phyloP scores from a whole-genome alignment of 2,797 vertebrate genomes.

The Danio tinwini region DNA sequence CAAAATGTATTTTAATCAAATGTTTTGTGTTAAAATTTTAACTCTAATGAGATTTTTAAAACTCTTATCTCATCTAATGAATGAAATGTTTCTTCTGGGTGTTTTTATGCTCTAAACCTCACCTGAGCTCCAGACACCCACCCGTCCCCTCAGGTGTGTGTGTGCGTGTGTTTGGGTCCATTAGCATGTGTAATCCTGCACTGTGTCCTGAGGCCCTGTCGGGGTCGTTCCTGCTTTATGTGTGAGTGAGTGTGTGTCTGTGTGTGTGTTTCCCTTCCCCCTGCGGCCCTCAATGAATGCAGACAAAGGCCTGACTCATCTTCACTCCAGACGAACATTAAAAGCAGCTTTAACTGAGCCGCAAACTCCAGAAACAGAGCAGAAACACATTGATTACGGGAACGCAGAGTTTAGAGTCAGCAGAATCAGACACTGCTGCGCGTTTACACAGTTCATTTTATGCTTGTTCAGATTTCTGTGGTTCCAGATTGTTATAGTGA shows the following conservation, averaged over 20 bases:
- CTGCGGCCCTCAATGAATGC: conserved; percentile 46
- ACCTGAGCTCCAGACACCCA: not conserved
- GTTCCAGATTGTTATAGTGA: not conserved
- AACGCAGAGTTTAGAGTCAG: not conserved
- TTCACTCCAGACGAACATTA: conserved; percentile 44
- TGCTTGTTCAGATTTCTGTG: not conserved
- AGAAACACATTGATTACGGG: not conserved
- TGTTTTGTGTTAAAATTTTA: not conserved
- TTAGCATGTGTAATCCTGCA: conserved; percentile 50
- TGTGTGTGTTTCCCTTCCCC: conserved; percentile 11
- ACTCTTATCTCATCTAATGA: not conserved
- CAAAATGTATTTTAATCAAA: not conserved
- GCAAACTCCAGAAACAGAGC: conserved; percentile 15
- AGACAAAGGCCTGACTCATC: conserved; percentile 63
- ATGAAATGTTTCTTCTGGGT: not conserved
- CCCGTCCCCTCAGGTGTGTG: not conserved
- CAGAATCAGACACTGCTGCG: not conserved
- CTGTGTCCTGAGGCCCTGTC: conserved; percentile 28
- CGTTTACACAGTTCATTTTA: not conserved
- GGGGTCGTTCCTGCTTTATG: conserved; percentile 31
- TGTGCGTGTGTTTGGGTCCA: conserved; percentile 29
- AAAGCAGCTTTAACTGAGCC: conserved; percentile 35
- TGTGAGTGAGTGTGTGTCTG: not conserved
- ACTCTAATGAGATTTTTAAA: not conserved
- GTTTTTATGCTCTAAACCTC: not conserved